Base-by-base conservation (phyloP, 2,888 invertebrate genomes). In the Agrochola macilenta region DNA sequence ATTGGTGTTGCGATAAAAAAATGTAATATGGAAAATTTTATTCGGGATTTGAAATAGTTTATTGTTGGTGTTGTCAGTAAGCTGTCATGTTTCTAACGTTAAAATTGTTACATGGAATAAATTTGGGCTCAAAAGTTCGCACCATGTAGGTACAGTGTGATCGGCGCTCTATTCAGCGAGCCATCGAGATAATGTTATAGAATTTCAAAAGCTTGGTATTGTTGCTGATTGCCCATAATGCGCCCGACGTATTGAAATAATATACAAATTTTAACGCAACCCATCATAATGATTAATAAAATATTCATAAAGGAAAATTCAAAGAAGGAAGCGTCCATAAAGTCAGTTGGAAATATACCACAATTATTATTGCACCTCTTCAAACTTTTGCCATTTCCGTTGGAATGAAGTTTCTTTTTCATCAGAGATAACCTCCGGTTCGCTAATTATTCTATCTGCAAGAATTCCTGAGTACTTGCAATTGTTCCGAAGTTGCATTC, bases 401-500 rank as follows among this genome's bases (percentile, higher is more conserved):
- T 68, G 63, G 61, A 75, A 84, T 70, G 75, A 88, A 90, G 86
- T 87, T 86, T 84, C 86, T 88, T 90, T 90, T 89, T 83, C 83
- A 86, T 86, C 83, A 70, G 79, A 79, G 79, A 76, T 87, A 84
- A 89, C 88, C 85, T 81, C 84, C 84, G 83, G 84, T 80, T 43
- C 14, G 88, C 78, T 87, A 88, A 88, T 88, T 88, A 83, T 85
- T 87, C 87, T 85, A 84, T 87, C 87, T 84, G 70, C 82, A 86
- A 86, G 88, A 80, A 89, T 85, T 81, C 84, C 82, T 81, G 74
- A 84, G 81, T 81, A 76, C 81, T 82, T 75, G 74, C 85, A 76
- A 88, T 87, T 88, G 83, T 86, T 84, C 65, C 70, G 72, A 89
- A 87, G 86, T 83, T 84, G 87, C 83, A 83, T 85, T 86, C 78